Conservation (phyloP, 2,113 vertebrate genomes). For the Atractosteus spatula region DNA sequence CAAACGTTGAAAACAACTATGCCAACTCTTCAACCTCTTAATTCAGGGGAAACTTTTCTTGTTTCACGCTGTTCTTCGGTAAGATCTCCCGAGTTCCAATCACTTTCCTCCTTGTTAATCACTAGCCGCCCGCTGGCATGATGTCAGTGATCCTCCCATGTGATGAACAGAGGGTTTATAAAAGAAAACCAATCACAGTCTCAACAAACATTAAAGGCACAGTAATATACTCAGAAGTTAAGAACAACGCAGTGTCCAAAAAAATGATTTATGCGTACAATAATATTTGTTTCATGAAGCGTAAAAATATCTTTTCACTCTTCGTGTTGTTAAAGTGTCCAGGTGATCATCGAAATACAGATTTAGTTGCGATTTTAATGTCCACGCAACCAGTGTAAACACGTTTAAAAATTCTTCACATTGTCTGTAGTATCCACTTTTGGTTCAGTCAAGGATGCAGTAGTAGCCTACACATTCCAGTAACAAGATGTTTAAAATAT, state of each 20-base stretch:
- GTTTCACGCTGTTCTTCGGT: not conserved
- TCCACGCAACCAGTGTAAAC: too few species aligned
- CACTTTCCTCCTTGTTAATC: constrained; percentile 4
- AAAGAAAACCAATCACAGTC: constrained; percentile 24
- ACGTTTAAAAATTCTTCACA: too few species aligned
- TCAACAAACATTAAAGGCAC: constrained; percentile 31
- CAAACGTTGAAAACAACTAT: not conserved
- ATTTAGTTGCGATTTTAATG: too few species aligned
- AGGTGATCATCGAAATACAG: too few species aligned
- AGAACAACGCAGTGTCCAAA: not conserved
- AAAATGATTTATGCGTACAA: too few species aligned
- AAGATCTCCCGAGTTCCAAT: constrained; percentile 5
- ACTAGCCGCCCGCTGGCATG: constrained; percentile 18
- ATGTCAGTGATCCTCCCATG: constrained; percentile 25
- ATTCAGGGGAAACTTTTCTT: constrained; percentile 4
- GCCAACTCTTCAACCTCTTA: not conserved
- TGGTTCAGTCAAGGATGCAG: too few species aligned
- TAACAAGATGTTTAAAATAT: too few species aligned
- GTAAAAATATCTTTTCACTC: too few species aligned
- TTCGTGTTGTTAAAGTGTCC: too few species aligned
- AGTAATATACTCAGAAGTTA: constrained; percentile 9
- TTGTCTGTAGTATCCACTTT: too few species aligned
- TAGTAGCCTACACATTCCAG: too few species aligned
- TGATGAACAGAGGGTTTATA: constrained; percentile 28
- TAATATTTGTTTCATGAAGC: too few species aligned